Conservation (phyloP, 2,888 invertebrate genomes). For the Galerucella calmariensis region DNA sequence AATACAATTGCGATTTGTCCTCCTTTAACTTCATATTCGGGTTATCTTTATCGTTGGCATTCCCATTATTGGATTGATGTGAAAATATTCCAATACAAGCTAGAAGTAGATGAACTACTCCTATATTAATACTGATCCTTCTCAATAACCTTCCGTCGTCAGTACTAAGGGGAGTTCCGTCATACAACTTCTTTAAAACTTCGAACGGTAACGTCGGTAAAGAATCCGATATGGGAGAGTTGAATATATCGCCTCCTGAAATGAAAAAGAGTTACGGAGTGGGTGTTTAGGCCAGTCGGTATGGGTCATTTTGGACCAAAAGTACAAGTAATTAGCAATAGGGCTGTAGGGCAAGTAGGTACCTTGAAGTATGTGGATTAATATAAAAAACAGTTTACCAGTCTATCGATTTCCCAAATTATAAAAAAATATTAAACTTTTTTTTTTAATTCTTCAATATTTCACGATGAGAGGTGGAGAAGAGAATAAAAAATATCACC, state of each 20-base stretch:
- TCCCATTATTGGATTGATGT: conserved; percentile 74
- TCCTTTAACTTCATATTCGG: conserved; percentile 58
- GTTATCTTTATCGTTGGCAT: conserved; percentile 57
- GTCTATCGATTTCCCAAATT: no score
- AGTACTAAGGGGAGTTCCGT: conserved; percentile 78
- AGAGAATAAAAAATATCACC: no score
- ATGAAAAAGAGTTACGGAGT: conserved; percentile 5
- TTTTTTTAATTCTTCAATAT: no score
- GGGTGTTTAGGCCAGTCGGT: no score
- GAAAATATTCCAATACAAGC: conserved; percentile 91
- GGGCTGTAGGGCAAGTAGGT: no score
- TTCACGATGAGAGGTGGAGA: no score
- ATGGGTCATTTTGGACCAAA: no score
- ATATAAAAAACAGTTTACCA: no score
- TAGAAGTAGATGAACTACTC: conserved; percentile 86
- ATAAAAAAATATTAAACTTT: no score
- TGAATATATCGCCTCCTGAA: conserved; percentile 74
- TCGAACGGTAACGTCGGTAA: conserved; percentile 82
- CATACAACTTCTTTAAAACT: conserved; percentile 80
- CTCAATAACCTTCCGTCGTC: conserved; percentile 82
- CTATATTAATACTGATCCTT: conserved; percentile 82
- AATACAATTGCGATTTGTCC: conserved; percentile 79
- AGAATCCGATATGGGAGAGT: conserved; percentile 74
- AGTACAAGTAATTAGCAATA: no score
- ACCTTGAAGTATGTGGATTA: no score